phyloP scores from a whole-genome alignment of 2,888 invertebrate genomes.

The Andrena bucephala region DNA sequence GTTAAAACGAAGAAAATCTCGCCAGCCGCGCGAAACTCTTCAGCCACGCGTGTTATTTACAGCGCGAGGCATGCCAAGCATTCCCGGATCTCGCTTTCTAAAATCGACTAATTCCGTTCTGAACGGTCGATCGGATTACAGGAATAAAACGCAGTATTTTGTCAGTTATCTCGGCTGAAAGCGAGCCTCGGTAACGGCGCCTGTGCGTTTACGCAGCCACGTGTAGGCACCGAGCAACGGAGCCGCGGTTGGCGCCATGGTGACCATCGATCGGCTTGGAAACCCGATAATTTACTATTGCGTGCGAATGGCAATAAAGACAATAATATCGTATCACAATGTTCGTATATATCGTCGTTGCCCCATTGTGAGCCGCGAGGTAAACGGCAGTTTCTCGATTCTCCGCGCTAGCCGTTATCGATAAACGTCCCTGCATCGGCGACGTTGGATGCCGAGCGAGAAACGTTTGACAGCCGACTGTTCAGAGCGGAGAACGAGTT shows the following conservation, averaged over 20 bases:
- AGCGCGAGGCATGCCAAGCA: not conserved
- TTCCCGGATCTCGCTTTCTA: not conserved
- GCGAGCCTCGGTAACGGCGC: conserved; percentile 48
- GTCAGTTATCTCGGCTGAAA: conserved; percentile 45
- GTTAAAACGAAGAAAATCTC: conserved; percentile 2
- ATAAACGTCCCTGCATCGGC: conserved; percentile 47
- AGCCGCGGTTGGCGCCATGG: conserved; percentile 62
- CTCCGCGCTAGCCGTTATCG: conserved; percentile 39
- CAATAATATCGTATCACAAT: conserved; percentile 63
- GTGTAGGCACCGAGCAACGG: conserved; percentile 49
- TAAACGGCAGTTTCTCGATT: conserved; percentile 53
- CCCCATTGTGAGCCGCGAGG: conserved; percentile 56
- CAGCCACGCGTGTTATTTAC: not conserved
- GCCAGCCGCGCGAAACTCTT: conserved; percentile 2
- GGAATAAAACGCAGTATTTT: conserved; percentile 37
- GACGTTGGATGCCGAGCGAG: conserved; percentile 32
- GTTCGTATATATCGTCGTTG: conserved; percentile 51
- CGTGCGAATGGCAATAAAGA: conserved; percentile 64
- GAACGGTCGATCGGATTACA: not conserved
- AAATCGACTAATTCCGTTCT: not conserved
- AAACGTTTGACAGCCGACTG: conserved; percentile 35
- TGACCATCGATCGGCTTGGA: conserved; percentile 61
- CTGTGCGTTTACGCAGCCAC: conserved; percentile 51
- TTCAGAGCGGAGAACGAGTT: conserved; percentile 30
- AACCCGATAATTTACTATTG: conserved; percentile 65